Percentiles rank a stretch among this genome's conserved stretches.
Conservation (phyloP, 2,797 vertebrate species). For the Chaetophractus vellerosus region DNA sequence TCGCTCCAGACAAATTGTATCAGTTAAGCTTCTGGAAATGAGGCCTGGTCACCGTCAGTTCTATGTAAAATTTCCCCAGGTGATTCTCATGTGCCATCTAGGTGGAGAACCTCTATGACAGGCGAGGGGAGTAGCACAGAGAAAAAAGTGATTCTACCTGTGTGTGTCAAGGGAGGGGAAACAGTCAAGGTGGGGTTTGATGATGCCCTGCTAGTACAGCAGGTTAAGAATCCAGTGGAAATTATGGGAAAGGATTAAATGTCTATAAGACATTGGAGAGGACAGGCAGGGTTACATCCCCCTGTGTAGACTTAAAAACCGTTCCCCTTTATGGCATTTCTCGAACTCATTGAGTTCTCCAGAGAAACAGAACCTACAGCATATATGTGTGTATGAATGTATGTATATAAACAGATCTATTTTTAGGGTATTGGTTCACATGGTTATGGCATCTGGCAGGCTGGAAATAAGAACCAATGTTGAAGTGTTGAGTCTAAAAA, state of each 20-base stretch:
- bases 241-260: not conserved
- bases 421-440: too few species aligned
- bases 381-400: too few species aligned
- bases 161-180: not conserved
- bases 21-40: not conserved
- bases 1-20: not conserved
- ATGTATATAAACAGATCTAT: too few species aligned
- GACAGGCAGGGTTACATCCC: accelerated
- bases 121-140: too few species aligned
- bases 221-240: not conserved
- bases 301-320: not conserved
- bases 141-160: accelerated
- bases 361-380: too few species aligned
- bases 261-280: not conserved
- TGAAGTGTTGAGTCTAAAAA: too few species aligned
- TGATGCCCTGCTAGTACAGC: not conserved
- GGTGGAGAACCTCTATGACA: not conserved
- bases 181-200: not conserved
- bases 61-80: not conserved
- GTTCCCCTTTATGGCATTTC: not conserved
- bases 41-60: not conserved
- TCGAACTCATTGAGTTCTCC: not conserved
- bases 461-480: too few species aligned
- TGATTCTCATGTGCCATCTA: not conserved
- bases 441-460: too few species aligned